phyloP scores from a whole-genome alignment of 30 jellyfish, hydroid and myxozoan species.

The Hydra vulgaris region DNA sequence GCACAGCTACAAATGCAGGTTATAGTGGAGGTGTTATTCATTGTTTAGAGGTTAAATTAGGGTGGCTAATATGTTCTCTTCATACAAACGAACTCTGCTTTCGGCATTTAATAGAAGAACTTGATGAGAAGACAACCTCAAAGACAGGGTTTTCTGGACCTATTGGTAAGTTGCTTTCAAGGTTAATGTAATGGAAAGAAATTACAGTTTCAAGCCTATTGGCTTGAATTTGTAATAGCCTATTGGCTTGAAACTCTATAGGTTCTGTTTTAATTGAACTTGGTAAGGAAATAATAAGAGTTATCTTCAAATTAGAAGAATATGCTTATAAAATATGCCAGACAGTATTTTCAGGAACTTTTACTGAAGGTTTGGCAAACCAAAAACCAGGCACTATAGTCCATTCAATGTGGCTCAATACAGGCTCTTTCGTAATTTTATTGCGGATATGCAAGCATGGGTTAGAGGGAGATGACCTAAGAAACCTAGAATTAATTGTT shows the following conservation, averaged over 20 bases:
- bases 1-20: neutral
- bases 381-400: neutral
- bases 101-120: neutral
- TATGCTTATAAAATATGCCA: neutral
- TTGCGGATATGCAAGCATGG: neutral
- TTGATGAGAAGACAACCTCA: neutral
- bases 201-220: neutral
- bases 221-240: too few relatives aligned
- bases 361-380: neutral
- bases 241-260: too few relatives aligned
- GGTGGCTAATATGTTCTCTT: neutral
- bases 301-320: neutral
- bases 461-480: neutral
- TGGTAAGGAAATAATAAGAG: neutral
- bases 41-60: neutral
- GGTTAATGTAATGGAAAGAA: conserved; percentile 24
- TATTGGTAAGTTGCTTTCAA: conserved; percentile 50
- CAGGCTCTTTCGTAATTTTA: neutral
- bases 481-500: neutral
- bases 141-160: neutral
- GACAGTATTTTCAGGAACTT: neutral
- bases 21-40: neutral
- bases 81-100: neutral
- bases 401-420: neutral
- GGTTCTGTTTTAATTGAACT: neutral